Conservation (phyloP, 1,140 invertebrate genomes). For the Orchestia grillus region DNA sequence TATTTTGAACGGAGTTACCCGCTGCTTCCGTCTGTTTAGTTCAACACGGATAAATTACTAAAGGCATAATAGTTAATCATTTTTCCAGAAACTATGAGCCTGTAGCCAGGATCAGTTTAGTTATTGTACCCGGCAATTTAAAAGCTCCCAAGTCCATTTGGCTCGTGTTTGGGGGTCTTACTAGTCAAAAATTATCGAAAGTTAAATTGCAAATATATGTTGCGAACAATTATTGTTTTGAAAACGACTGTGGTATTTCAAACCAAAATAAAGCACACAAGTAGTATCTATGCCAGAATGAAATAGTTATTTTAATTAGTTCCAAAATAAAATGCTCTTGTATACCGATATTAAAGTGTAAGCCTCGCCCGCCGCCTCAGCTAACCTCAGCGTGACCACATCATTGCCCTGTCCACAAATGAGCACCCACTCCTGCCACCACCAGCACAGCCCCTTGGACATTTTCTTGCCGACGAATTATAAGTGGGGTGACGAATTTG, state of each 20-base stretch:
- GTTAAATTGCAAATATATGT: neutral
- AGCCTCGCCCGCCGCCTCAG: too few relatives aligned
- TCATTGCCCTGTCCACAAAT: too few relatives aligned
- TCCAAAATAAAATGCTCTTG: too few relatives aligned
- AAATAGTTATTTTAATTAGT: neutral
- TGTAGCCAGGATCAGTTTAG: neutral
- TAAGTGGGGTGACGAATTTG: too few relatives aligned
- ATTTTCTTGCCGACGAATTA: too few relatives aligned
- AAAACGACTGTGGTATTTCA: neutral
- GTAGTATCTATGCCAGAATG: neutral
- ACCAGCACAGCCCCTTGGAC: too few relatives aligned
- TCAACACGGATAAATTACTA: neutral
- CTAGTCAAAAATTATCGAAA: neutral
- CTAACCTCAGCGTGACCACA: neutral
- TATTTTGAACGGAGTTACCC: slow-evolving; percentile 16
- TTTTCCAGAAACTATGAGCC: neutral
- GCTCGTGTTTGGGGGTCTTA: neutral
- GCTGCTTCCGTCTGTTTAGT: slow-evolving; percentile 10
- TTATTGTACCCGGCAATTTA: neutral
- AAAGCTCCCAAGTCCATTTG: neutral
- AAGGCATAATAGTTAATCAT: neutral
- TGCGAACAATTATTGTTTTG: neutral
- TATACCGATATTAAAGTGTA: too few relatives aligned
- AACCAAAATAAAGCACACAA: neutral
- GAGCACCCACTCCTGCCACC: too few relatives aligned